Conservation (phyloP, 2,888 invertebrate genomes). For the Scaptomyza caliginosa region DNA sequence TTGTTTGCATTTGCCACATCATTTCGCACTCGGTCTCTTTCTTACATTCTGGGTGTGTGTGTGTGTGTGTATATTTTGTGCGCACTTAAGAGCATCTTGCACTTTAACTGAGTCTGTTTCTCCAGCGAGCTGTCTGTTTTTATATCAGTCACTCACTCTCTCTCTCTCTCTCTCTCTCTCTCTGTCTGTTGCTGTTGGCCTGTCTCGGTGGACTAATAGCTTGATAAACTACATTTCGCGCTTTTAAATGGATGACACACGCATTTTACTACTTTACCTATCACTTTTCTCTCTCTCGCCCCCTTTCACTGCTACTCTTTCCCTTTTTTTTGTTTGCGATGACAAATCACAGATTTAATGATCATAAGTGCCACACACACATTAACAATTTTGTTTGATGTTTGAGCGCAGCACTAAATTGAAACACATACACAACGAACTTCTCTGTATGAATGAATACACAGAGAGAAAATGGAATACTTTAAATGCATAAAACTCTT, state of each 20-base stretch:
- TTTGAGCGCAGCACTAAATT: not conserved
- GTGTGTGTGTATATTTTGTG: slow-evolving; percentile 5
- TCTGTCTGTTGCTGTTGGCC: slow-evolving; percentile 14
- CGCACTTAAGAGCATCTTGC: slow-evolving; percentile 64
- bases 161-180: slow-evolving; percentile 3
- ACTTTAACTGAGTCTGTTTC: slow-evolving; percentile 50
- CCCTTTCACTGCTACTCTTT: too few species aligned
- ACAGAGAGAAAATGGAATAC: not conserved
- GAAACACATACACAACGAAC: not conserved
- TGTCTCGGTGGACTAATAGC: slow-evolving; percentile 63
- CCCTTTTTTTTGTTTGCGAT: slow-evolving; percentile 20
- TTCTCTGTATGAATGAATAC: not conserved
- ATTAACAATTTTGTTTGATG: not conserved
- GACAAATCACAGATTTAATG: slow-evolving; percentile 36
- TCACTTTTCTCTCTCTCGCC: not conserved
- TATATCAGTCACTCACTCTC: slow-evolving; percentile 10
- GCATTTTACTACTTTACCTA: slow-evolving; percentile 1
- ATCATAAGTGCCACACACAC: slow-evolving; percentile 15
- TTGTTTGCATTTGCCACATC: slow-evolving; percentile 35
- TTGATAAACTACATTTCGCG: slow-evolving; percentile 67
- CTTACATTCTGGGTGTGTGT: not conserved
- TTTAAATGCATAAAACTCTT: too few species aligned
- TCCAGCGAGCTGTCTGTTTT: slow-evolving; percentile 15
- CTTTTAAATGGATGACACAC: slow-evolving; percentile 55
- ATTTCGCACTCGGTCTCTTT: not conserved